Conservation (phyloP, 2,113 vertebrate genomes). For the Lepus europaeus region DNA sequence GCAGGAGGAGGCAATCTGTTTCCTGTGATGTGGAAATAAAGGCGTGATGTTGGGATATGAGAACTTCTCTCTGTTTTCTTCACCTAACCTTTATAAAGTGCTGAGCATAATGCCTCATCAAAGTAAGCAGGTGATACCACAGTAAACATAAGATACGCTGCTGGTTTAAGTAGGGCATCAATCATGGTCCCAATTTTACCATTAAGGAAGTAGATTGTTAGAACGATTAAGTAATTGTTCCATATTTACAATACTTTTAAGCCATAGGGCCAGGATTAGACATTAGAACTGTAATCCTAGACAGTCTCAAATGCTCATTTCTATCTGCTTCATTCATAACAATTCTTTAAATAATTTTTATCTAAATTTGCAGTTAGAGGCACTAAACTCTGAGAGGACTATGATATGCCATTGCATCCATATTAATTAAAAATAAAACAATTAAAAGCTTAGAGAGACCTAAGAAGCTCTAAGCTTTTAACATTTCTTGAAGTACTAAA, state of each 20-base stretch:
- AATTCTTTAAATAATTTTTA: neutral
- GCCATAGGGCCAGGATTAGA: neutral
- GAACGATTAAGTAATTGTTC: neutral
- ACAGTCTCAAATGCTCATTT: neutral
- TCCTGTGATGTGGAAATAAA: neutral
- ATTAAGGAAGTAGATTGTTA: neutral
- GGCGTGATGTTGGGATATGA: accelerated
- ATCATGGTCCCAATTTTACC: neutral
- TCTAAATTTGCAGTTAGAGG: neutral
- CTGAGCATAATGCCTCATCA: accelerated
- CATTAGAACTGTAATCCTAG: neutral
- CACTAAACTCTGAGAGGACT: neutral
- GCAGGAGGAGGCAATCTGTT: neutral
- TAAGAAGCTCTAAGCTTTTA: neutral
- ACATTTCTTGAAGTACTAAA: neutral
- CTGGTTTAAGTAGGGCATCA: neutral
- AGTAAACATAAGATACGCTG: no score
- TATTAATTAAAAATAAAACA: neutral
- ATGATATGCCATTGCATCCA: accelerated
- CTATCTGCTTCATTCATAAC: neutral
- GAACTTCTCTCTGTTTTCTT: neutral
- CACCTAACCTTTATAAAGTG: no score
- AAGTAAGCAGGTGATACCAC: accelerated
- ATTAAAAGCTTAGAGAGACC: neutral
- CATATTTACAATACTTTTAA: neutral